Base-by-base conservation (phyloP, 2,888 invertebrate species). In the Augiades crinisus region DNA sequence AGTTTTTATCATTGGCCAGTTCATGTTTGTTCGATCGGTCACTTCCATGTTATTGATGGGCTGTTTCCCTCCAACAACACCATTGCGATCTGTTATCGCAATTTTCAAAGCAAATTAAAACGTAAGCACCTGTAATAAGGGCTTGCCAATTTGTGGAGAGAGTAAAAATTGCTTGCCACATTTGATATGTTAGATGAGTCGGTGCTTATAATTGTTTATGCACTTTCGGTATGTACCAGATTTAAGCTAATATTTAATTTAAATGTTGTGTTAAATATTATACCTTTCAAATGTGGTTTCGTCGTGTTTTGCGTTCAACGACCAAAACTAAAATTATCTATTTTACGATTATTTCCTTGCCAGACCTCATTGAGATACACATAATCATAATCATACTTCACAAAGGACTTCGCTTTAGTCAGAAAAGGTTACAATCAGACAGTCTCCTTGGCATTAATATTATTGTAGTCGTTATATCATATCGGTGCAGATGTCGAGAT, bases 1-100 rank as follows among this genome's bases (percentile, higher is more conserved):
- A 88, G 85, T 89, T 89, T 88, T 89, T 88, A 88, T 88, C 89
- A 88, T 86, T 88, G 85, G 75, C 75, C 75, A 79, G 81, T 83
- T 74, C 69, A 68, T 87, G 88, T 89, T 86, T 86, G 83, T 81
- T 72, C 81, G 82, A 86, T 86, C 88, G 84, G 82, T 87, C 88
- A 87, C 81, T 78, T 78, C 75, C 75, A 76, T 65, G 74, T 87
- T 85, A 87, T 89, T 85, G 88, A 87, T 87, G 83, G 81, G 72
- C 71, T 68, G 70, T 75, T 78, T 78, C 78, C 79, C 78, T 75
- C 64, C 70, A 68, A 66, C 68, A 69, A 54, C 54, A 51, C 31
- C 30, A 70, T 63, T 69, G 70, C 62, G 61, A 66, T 69, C 65
- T 65, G 61, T 57, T 52, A 49, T 54, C 40, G 21, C 33, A 40